These are phyloP conservation scores for Pammene aurita DNA, from an alignment of 2,888 invertebrate genomes.

Conservation along the genomic window DNA sequence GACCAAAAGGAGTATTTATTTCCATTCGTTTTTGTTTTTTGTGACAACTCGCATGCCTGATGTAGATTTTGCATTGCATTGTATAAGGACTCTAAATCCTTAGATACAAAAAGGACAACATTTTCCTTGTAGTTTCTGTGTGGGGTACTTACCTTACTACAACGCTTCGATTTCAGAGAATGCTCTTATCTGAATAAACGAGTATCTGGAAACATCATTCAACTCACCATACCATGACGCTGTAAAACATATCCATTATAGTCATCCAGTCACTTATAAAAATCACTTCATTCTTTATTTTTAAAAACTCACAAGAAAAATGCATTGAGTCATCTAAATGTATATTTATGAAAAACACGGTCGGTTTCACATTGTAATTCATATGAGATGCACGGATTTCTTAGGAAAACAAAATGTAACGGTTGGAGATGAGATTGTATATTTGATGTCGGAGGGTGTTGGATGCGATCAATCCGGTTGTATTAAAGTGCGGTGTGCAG, in stretches of 20 bases:
- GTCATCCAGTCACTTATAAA: slow-evolving; percentile 34
- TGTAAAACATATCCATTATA: slow-evolving; percentile 22
- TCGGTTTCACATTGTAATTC: slow-evolving; percentile 36
- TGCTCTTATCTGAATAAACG: background rate
- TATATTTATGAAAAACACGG: slow-evolving; percentile 40
- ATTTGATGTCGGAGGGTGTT: slow-evolving; percentile 42
- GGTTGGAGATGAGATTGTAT: slow-evolving; percentile 21
- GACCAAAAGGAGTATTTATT: slow-evolving; percentile 10
- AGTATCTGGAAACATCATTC: slow-evolving; percentile 11
- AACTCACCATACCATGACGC: slow-evolving; percentile 29
- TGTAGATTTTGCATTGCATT: slow-evolving; percentile 2
- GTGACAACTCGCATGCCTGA: slow-evolving; percentile 14
- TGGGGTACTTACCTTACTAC: background rate
- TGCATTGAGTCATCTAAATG: slow-evolving; percentile 26
- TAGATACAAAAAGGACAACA: too few relatives aligned
- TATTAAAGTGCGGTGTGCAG: slow-evolving; percentile 22
- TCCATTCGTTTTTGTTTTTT: slow-evolving; percentile 3
- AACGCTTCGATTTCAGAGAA: background rate
- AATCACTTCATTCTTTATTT: slow-evolving; percentile 27
- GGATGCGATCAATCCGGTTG: slow-evolving; percentile 33
- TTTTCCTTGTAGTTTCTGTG: too few relatives aligned
- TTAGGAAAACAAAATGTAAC: slow-evolving; percentile 30
- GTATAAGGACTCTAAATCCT: too few relatives aligned
- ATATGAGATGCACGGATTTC: slow-evolving; percentile 27
- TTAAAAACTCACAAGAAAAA: slow-evolving; percentile 35